Evolutionary conservation across 2,113 vertebrate genomes (phyloP).

Genomic region (Apteryx mantelli): DNA sequence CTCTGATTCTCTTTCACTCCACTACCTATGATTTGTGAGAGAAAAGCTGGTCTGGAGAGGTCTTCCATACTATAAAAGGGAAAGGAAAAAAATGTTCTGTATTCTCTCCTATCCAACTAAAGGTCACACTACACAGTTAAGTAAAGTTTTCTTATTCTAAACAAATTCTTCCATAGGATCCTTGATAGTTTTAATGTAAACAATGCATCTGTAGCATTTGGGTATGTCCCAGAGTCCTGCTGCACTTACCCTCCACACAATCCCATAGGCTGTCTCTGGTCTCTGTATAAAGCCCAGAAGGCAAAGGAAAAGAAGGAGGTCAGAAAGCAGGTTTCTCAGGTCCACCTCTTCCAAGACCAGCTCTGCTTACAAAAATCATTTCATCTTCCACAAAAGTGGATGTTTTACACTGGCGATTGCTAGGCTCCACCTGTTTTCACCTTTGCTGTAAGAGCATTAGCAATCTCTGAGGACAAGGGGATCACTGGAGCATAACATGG

Average conservation of each 20-base stretch:
- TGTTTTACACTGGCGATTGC: background rate
- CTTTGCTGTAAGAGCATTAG: background rate
- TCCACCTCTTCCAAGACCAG: background rate
- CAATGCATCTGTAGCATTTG: background rate
- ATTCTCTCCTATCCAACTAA: background rate
- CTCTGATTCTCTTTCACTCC: background rate
- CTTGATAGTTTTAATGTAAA: background rate
- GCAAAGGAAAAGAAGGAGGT: background rate
- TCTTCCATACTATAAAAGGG: background rate
- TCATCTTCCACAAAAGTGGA: background rate
- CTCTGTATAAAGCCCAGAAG: background rate
- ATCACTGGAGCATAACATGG: background rate
- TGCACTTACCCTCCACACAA: background rate
- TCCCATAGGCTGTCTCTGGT: background rate
- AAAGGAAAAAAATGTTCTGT: background rate
- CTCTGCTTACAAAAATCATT: background rate
- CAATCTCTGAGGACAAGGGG: background rate
- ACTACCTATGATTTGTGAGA: background rate
- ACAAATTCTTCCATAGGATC: background rate
- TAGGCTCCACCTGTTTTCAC: background rate
- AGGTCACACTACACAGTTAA: background rate
- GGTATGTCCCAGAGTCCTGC: background rate
- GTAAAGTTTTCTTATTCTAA: background rate
- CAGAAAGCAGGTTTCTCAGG: background rate
- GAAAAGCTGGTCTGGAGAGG: background rate